Evolutionary conservation across 2,888 invertebrate genomes (phyloP).

Genomic region (Mythimna pallens): DNA sequence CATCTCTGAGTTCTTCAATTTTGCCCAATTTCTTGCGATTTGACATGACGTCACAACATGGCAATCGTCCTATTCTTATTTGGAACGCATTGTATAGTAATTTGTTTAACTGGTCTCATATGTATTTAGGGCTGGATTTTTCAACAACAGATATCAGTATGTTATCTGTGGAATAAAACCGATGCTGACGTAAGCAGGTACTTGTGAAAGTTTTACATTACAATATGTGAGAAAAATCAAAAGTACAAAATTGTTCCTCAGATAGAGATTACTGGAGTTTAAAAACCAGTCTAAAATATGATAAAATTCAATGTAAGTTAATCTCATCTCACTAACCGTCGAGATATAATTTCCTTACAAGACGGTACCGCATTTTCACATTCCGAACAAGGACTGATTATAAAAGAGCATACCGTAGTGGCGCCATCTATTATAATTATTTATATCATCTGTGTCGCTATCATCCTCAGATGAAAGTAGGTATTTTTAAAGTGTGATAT

Average conservation of each 20-base stretch:
- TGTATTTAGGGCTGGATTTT: neutral
- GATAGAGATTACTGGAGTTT: neutral
- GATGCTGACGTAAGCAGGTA: too few species aligned
- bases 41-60: too few species aligned
- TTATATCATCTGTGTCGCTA: neutral
- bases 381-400: constrained; percentile 21
- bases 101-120: constrained; percentile 7
- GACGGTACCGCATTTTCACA: constrained; percentile 14
- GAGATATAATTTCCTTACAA: neutral
- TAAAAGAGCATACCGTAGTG: neutral
- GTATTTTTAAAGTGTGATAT: constrained; percentile 25
- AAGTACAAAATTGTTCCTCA: neutral
- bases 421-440: constrained; percentile 33
- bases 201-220: too few species aligned
- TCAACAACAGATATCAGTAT: neutral
- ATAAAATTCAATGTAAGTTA: constrained; percentile 1
- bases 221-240: neutral
- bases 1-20: too few species aligned
- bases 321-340: constrained; percentile 6
- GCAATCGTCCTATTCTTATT: too few species aligned
- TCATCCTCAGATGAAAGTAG: constrained; percentile 3
- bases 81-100: constrained; percentile 5
- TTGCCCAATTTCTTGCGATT: too few species aligned
- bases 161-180: neutral
- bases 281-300: neutral